These are phyloP conservation scores for Manduca sexta DNA, from an alignment of 1,140 invertebrate genomes.

Conservation along the genomic window DNA sequence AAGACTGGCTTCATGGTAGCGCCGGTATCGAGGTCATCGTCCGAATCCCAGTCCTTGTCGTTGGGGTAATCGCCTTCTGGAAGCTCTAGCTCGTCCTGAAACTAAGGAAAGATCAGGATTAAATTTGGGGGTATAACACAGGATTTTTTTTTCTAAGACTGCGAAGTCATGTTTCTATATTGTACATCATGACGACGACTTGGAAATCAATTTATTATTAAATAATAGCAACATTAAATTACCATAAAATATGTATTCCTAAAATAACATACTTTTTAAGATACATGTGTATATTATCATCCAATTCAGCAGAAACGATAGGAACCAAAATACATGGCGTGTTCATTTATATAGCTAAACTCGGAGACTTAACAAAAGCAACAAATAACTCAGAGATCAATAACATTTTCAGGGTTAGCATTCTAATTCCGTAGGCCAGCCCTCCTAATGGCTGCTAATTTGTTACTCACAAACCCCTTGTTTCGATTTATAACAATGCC, in stretches of 20 bases:
- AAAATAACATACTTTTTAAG: too few species aligned
- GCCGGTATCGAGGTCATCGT: constrained; percentile 28
- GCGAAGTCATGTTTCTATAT: too few species aligned
- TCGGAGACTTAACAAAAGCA: too few species aligned
- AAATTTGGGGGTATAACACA: background rate
- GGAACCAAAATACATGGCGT: too few species aligned
- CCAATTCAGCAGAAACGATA: background rate
- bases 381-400: too few species aligned
- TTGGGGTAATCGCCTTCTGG: constrained; percentile 40
- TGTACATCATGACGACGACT: too few species aligned
- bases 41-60: constrained; percentile 21
- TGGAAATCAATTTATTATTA: too few species aligned
- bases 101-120: constrained; percentile 2
- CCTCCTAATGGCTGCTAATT: constrained; percentile 1
- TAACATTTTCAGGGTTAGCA: background rate
- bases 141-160: background rate
- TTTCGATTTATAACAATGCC: background rate
- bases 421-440: background rate
- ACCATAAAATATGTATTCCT: too few species aligned
- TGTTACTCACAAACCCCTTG: constrained; percentile 2
- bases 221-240: too few species aligned
- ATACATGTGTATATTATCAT: too few species aligned
- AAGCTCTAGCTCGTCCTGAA: constrained; percentile 35
- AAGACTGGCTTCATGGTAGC: constrained; percentile 30
- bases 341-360: too few species aligned